Evolutionary conservation across 2,888 invertebrate genomes (phyloP).

Genomic region (Nephrotoma guestfalica): DNA sequence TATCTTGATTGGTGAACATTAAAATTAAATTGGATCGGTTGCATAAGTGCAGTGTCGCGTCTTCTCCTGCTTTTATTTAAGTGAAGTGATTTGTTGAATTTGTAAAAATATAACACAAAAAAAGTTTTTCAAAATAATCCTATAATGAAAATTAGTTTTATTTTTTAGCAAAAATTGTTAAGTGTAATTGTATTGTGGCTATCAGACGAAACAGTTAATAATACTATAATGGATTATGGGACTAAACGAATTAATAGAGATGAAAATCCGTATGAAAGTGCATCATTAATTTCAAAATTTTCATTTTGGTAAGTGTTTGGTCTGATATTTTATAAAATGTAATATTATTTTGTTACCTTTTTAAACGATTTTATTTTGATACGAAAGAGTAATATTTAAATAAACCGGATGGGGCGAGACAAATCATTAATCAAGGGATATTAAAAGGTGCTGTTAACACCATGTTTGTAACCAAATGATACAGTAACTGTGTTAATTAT

Average conservation of each 20-base stretch:
- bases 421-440: no score
- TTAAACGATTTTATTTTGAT: no score
- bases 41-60: not conserved
- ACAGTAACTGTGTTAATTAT: no score
- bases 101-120: not conserved
- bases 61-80: not conserved
- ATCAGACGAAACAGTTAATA: not conserved
- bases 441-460: no score
- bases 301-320: slow-evolving; percentile 9
- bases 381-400: no score
- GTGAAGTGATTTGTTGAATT: not conserved
- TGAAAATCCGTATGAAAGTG: slow-evolving; percentile 8
- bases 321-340: not conserved
- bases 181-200: not conserved
- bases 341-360: not conserved
- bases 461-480: no score
- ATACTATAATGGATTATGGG: not conserved
- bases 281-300: slow-evolving; percentile 6
- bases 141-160: not conserved
- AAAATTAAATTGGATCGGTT: not conserved
- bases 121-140: not conserved
- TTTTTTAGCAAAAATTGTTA: not conserved
- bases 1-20: not conserved
- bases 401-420: no score
- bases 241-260: not conserved